Percentiles rank a stretch among this genome's conserved stretches.
phyloP scores from a whole-genome alignment of 2,113 vertebrate genomes.

The Baryphthengus martii region DNA sequence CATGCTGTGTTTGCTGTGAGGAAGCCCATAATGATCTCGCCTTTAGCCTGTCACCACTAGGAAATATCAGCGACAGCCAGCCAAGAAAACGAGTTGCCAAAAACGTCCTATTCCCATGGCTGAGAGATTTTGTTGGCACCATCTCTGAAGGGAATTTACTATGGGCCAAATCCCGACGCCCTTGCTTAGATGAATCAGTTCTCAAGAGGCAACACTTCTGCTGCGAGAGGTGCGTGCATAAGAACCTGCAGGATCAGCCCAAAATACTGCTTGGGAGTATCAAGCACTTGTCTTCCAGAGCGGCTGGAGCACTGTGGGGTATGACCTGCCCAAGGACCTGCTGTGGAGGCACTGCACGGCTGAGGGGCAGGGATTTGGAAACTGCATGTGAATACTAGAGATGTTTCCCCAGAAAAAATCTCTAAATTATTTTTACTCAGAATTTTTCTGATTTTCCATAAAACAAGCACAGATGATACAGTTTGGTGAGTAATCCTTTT shows the following conservation, averaged over 20 bases:
- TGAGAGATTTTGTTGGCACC: slow-evolving; percentile 54
- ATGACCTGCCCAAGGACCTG: not conserved
- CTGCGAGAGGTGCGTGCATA: not conserved
- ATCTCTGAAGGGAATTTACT: slow-evolving; percentile 55
- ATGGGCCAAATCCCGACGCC: slow-evolving; percentile 46
- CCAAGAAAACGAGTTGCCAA: slow-evolving; percentile 52
- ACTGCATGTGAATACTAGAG: accelerated
- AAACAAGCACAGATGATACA: not conserved
- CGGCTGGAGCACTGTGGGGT: not conserved
- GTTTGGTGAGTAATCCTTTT: not conserved
- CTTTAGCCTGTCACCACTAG: slow-evolving; percentile 64
- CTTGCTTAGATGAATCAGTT: slow-evolving; percentile 26
- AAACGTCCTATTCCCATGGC: slow-evolving; percentile 69
- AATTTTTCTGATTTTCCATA: not conserved
- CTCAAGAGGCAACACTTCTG: slow-evolving; percentile 23
- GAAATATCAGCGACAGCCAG: slow-evolving; percentile 62
- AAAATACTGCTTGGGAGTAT: not conserved
- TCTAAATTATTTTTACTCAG: not conserved
- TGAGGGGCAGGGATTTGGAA: not conserved
- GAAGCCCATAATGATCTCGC: slow-evolving; percentile 70
- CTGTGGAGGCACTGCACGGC: not conserved
- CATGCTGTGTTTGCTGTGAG: slow-evolving; percentile 49
- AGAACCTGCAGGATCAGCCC: not conserved
- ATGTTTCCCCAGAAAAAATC: not conserved
- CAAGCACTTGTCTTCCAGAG: not conserved